Conservation (phyloP, 2,113 vertebrate genomes). For the Pica pica region DNA sequence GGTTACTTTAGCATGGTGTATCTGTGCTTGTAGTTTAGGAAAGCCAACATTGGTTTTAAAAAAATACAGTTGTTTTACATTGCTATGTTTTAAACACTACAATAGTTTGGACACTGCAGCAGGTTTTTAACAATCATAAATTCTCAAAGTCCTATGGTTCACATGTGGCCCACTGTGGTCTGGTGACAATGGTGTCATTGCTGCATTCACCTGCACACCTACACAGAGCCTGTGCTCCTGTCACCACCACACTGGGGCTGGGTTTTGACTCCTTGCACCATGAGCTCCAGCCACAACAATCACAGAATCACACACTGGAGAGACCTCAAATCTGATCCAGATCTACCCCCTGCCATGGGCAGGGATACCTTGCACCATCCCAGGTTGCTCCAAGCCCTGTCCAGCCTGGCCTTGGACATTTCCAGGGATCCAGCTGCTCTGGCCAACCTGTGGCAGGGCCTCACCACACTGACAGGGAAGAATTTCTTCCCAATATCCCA, state of each 20-base stretch:
- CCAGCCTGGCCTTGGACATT: neutral
- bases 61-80: neutral
- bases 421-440: neutral
- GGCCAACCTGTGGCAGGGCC: neutral
- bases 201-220: rapidly evolving
- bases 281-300: neutral
- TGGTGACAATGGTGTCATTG: rapidly evolving
- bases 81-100: neutral
- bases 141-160: neutral
- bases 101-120: neutral
- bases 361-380: neutral
- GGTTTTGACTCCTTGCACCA: rapidly evolving
- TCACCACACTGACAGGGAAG: rapidly evolving
- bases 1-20: neutral
- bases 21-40: neutral
- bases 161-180: rapidly evolving
- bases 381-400: too few relatives aligned
- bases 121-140: neutral
- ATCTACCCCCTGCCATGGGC: neutral
- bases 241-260: rapidly evolving
- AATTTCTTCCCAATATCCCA: neutral
- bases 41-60: neutral
- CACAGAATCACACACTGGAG: neutral
- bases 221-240: rapidly evolving
- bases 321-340: neutral